These are phyloP conservation scores for Zootermopsis nevadensis DNA, from an alignment of 2,888 invertebrate species.

Conservation along the genomic window DNA sequence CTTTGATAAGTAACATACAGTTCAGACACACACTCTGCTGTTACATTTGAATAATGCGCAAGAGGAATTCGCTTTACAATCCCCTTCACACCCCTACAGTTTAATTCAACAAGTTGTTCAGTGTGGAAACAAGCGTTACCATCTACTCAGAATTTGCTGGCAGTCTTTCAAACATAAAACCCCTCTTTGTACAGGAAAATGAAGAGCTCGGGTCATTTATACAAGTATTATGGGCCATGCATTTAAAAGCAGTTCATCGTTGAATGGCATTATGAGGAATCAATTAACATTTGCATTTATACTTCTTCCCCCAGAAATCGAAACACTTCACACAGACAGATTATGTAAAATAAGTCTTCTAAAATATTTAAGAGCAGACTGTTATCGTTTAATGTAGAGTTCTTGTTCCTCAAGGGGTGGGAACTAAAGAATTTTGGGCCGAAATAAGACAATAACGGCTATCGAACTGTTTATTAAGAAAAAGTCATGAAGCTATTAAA, in stretches of 20 bases:
- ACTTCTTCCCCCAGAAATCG: background rate
- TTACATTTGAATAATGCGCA: background rate
- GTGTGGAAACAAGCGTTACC: background rate
- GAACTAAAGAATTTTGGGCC: too few relatives aligned
- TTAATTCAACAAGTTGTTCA: conserved; percentile 37
- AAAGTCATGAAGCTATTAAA: too few relatives aligned
- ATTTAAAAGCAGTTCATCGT: background rate
- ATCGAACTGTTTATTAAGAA: too few relatives aligned
- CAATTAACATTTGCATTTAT: background rate
- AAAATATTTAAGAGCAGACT: too few relatives aligned
- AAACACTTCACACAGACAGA: background rate
- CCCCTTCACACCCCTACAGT: background rate
- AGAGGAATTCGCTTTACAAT: background rate
- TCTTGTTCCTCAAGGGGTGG: too few relatives aligned
- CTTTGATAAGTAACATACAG: background rate
- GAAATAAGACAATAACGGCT: too few relatives aligned
- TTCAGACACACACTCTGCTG: background rate
- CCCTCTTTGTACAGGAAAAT: background rate
- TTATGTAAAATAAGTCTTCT: background rate
- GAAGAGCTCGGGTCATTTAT: background rate
- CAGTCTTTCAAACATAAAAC: conserved; percentile 25
- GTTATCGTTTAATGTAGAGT: too few relatives aligned
- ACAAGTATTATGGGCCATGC: background rate
- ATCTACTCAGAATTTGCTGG: background rate
- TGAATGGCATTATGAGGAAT: background rate